These are phyloP conservation scores for Gobiocypris rarus DNA, from an alignment of 2,113 vertebrate species.

Conservation along the genomic window DNA sequence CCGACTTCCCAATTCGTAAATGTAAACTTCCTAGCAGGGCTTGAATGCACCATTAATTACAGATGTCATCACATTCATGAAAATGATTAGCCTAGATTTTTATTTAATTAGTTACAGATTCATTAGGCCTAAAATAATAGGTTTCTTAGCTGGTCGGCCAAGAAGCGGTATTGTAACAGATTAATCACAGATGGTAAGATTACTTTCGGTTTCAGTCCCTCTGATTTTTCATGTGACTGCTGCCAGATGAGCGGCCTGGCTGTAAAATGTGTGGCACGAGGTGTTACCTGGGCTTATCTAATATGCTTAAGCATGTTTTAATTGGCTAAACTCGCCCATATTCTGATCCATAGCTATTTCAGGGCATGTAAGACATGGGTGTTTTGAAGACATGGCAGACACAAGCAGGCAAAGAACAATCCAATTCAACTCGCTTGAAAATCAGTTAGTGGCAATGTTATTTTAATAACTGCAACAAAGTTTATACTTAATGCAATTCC, in stretches of 20 bases:
- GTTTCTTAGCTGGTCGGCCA: background rate
- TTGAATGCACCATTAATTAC: background rate
- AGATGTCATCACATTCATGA: background rate
- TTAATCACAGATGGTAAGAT: background rate
- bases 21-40: no score
- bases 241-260: background rate
- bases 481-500: background rate
- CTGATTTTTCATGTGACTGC: constrained; percentile 25
- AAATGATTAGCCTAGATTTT: background rate
- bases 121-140: background rate
- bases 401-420: background rate
- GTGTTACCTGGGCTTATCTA: constrained; percentile 22
- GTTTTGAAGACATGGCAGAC: background rate
- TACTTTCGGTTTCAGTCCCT: background rate
- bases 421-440: background rate
- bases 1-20: no score
- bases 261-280: background rate
- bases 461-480: background rate
- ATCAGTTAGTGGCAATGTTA: background rate
- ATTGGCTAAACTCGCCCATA: constrained; percentile 42
- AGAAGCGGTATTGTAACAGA: background rate
- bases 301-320: constrained; percentile 25
- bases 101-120: background rate
- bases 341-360: constrained; percentile 20
- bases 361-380: background rate